phyloP scores from a whole-genome alignment of 2,888 invertebrate species.

The Eilema caniola region DNA sequence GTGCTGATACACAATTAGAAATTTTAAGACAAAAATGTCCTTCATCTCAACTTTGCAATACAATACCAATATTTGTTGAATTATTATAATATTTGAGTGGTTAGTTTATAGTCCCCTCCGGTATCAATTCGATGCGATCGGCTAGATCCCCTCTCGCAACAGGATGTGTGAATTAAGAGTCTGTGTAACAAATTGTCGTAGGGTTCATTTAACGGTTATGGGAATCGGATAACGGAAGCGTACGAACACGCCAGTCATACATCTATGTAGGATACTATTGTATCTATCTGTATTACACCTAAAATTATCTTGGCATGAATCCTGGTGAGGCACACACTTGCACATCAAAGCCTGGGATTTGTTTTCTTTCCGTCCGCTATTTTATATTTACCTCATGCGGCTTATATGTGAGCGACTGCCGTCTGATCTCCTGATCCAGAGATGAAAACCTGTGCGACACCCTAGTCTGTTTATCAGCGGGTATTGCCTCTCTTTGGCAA shows the following conservation, averaged over 20 bases:
- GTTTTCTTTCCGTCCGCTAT: too few species aligned
- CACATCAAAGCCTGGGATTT: too few species aligned
- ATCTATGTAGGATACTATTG: too few species aligned
- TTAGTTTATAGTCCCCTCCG: conserved; percentile 22
- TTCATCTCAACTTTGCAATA: neutral
- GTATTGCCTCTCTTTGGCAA: neutral
- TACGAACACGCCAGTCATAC: too few species aligned
- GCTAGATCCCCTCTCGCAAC: conserved; percentile 47
- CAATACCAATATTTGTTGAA: neutral
- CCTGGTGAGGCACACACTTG: too few species aligned
- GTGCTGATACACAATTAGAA: neutral
- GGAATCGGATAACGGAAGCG: conserved; percentile 45
- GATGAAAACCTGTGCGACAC: too few species aligned
- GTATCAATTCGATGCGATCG: conserved; percentile 27
- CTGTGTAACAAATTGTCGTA: conserved; percentile 39
- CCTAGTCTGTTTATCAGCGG: too few species aligned
- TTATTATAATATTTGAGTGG: conserved; percentile 5
- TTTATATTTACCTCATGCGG: too few species aligned
- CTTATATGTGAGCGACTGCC: too few species aligned
- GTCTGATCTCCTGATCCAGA: too few species aligned
- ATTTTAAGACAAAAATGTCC: neutral
- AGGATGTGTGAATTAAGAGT: conserved; percentile 51
- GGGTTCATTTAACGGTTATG: conserved; percentile 44
- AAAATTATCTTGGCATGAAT: too few species aligned
- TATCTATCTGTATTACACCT: too few species aligned